These are phyloP conservation scores for Chouioia cunea DNA, from an alignment of 2,888 invertebrate species.

Conservation along the genomic window DNA sequence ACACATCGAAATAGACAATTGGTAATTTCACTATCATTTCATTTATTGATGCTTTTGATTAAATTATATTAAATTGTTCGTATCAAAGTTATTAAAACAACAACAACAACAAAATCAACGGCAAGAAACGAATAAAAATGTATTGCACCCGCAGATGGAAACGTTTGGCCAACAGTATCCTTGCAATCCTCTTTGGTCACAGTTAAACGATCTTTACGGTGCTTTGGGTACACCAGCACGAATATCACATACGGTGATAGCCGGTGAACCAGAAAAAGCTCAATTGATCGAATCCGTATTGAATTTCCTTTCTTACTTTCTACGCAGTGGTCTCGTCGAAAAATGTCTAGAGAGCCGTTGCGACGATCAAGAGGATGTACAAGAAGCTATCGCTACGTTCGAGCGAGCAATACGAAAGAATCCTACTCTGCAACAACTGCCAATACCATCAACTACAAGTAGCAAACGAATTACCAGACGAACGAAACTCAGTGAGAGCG, in stretches of 20 bases:
- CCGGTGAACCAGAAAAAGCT: conserved; percentile 75
- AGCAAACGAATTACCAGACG: conserved; percentile 2
- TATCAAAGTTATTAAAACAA: too few species aligned
- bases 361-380: conserved; percentile 57
- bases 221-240: conserved; percentile 84
- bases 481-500: neutral
- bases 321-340: conserved; percentile 69
- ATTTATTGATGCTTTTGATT: too few species aligned
- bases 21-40: conserved; percentile 54
- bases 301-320: conserved; percentile 86
- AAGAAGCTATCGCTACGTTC: conserved; percentile 57
- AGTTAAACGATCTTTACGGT: conserved; percentile 88
- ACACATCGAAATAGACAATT: conserved; percentile 57
- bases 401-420: conserved; percentile 55
- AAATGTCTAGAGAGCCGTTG: conserved; percentile 58
- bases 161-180: conserved; percentile 76
- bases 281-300: conserved; percentile 81
- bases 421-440: conserved; percentile 45
- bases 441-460: neutral
- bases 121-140: too few species aligned
- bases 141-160: conserved; percentile 58
- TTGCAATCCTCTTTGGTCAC: conserved; percentile 92
- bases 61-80: too few species aligned
- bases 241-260: conserved; percentile 84
- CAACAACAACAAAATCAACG: too few species aligned